Conservation (phyloP, 1,140 invertebrate species). For the Diachasmimorpha longicaudata region DNA sequence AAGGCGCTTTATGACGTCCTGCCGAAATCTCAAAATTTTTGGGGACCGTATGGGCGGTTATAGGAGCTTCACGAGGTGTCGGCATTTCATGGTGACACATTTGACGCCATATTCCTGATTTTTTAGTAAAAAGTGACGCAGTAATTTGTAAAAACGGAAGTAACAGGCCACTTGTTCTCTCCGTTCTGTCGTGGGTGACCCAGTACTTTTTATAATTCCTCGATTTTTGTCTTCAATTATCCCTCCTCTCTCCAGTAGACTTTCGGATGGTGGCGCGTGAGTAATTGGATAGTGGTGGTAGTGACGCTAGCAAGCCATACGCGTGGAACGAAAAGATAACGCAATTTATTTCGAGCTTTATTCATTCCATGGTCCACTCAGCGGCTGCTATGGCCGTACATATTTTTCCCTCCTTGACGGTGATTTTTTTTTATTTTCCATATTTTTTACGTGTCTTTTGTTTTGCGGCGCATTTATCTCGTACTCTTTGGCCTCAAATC, state of each 20-base stretch:
- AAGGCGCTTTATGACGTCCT: too few relatives aligned
- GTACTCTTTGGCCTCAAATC: neutral
- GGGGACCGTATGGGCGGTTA: too few relatives aligned
- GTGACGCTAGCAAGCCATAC: constrained; percentile 45
- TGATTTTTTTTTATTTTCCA: constrained; percentile 9
- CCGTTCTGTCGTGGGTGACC: neutral
- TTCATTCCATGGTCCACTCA: constrained; percentile 39
- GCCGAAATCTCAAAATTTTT: too few relatives aligned
- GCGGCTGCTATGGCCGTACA: constrained; percentile 19
- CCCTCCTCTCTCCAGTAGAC: neutral
- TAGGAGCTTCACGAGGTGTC: too few relatives aligned
- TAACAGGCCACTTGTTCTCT: too few relatives aligned
- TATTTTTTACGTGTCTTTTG: neutral
- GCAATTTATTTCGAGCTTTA: constrained; percentile 56
- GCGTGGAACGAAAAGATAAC: constrained; percentile 60
- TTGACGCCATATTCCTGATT: too few relatives aligned
- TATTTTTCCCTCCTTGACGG: constrained; percentile 24
- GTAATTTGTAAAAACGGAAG: too few relatives aligned
- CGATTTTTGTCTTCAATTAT: neutral
- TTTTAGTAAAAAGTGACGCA: too few relatives aligned
- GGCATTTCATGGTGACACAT: too few relatives aligned
- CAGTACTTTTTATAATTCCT: neutral
- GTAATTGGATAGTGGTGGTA: constrained; percentile 35
- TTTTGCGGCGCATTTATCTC: neutral
- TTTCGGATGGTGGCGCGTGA: constrained; percentile 24